A percentile compares a stretch with the other conserved stretches of the same genome.
Conservation (phyloP, 2,113 vertebrate genomes). For the Phocoena phocoena region DNA sequence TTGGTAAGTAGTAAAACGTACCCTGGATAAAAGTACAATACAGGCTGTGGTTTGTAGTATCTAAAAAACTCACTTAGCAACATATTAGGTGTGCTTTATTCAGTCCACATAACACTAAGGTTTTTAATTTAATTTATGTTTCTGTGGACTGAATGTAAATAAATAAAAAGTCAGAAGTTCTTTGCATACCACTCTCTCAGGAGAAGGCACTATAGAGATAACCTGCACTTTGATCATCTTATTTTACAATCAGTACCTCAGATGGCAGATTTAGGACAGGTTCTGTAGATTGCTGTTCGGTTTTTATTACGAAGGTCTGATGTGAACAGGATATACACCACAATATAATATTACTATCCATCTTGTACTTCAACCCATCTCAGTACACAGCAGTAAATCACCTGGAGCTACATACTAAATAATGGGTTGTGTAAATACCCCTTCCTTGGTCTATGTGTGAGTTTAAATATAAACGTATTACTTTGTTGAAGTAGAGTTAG, state of each 20-base stretch:
- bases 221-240: conserved; percentile 68
- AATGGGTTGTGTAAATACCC: conserved; percentile 58
- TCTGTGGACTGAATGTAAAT: conserved; percentile 69
- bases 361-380: conserved; percentile 63
- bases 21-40: background rate
- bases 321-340: conserved; percentile 74
- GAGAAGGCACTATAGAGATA: conserved; percentile 61
- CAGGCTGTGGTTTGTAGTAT: background rate
- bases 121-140: conserved; percentile 75
- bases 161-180: conserved; percentile 71
- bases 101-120: conserved; percentile 56
- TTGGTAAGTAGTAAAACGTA: background rate
- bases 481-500: conserved; percentile 50
- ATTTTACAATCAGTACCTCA: conserved; percentile 77
- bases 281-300: conserved; percentile 74
- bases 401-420: conserved; percentile 51
- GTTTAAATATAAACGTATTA: conserved; percentile 57
- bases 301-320: conserved; percentile 74
- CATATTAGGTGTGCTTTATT: conserved; percentile 62
- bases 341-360: conserved; percentile 69
- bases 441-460: conserved; percentile 20
- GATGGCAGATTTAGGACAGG: conserved; percentile 79
- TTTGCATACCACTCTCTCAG: conserved; percentile 54
- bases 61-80: conserved; percentile 37
- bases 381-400: conserved; percentile 64